Evolutionary conservation across 1,140 invertebrate genomes (phyloP).

Genomic region (Cyrtorhinus lividipennis): DNA sequence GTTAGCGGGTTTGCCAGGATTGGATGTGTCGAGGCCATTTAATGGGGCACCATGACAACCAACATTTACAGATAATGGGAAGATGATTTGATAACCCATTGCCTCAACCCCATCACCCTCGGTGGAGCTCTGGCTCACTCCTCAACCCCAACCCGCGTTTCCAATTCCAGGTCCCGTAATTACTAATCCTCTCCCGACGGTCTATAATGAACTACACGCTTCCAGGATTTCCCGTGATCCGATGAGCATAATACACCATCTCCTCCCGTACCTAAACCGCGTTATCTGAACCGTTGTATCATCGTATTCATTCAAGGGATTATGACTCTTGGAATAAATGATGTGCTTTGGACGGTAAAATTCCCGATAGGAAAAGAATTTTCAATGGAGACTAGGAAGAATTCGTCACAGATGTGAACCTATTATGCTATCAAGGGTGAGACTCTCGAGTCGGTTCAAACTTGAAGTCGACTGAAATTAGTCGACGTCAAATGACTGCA

Average conservation of each 20-base stretch:
- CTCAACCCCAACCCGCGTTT: neutral
- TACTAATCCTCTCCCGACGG: neutral
- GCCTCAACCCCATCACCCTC: neutral
- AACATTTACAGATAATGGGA: constrained; percentile 8
- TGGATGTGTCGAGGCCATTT: constrained; percentile 6
- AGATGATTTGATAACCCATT: constrained; percentile 6
- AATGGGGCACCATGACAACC: constrained; percentile 6
- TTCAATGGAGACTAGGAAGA: too few species aligned
- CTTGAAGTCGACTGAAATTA: too few species aligned
- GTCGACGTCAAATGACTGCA: too few species aligned
- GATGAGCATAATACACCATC: constrained; percentile 1
- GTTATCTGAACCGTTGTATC: neutral
- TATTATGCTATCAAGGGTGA: too few species aligned
- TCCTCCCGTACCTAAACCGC: neutral
- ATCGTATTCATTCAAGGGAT: neutral
- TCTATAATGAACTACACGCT: neutral
- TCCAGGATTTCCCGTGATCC: neutral
- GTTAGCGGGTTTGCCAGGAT: neutral
- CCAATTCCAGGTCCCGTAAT: constrained; percentile 7
- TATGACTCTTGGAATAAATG: neutral
- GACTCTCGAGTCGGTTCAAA: too few species aligned
- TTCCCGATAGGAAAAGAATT: too few species aligned
- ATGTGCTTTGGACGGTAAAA: too few species aligned
- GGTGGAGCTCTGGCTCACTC: neutral
- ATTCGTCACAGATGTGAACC: too few species aligned